These are phyloP conservation scores for Pontoporia blainvillei DNA, from an alignment of 2,113 vertebrate genomes.

Conservation along the genomic window DNA sequence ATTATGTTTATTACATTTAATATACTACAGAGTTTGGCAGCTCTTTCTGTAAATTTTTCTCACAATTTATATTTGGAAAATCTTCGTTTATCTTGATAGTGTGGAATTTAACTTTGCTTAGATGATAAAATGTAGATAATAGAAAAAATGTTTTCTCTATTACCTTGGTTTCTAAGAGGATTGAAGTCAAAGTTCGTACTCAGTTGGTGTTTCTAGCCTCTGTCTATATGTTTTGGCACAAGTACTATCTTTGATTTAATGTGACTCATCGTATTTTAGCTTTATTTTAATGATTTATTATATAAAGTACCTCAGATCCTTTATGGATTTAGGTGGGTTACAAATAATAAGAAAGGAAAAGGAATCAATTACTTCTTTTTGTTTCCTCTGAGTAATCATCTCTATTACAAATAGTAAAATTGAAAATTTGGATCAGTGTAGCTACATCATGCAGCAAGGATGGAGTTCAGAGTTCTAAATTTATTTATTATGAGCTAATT, in stretches of 20 bases:
- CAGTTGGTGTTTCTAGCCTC: not conserved
- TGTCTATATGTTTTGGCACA: not conserved
- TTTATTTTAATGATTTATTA: conserved; percentile 18
- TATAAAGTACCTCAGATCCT: not conserved
- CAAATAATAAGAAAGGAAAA: not conserved
- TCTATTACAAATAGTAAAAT: conserved; percentile 6
- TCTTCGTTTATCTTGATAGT: not conserved
- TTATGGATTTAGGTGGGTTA: not conserved
- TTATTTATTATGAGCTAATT: not conserved
- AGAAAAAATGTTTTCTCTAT: not conserved
- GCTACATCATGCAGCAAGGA: not conserved
- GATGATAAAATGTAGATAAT: not conserved
- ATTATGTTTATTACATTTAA: not conserved
- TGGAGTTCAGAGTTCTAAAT: not conserved
- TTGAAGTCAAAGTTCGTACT: not conserved
- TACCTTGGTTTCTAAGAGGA: not conserved
- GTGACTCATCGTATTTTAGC: not conserved
- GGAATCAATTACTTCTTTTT: not conserved
- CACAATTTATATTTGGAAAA: not conserved
- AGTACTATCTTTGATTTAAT: not conserved
- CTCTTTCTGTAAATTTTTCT: not conserved
- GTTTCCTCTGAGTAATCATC: not conserved
- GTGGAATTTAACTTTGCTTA: not conserved
- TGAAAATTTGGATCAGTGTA: not conserved
- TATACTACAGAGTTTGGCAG: not conserved